These are phyloP conservation scores for Eretmochelys imbricata DNA, from an alignment of 2,113 vertebrate species.

Conservation along the genomic window DNA sequence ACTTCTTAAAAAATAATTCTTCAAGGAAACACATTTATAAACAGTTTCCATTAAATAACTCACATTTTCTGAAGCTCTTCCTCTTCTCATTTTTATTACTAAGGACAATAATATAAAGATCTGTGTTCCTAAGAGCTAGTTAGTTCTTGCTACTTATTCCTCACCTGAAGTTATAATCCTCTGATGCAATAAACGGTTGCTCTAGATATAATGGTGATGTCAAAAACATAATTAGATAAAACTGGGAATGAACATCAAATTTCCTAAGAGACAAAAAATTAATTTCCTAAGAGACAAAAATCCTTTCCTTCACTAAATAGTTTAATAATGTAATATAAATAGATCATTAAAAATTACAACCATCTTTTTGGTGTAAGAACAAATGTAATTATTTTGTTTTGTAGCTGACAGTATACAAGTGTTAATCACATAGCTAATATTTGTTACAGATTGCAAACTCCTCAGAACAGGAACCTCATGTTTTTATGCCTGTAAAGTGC, in stretches of 20 bases:
- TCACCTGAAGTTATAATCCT: neutral
- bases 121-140: neutral
- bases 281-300: neutral
- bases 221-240: conserved; percentile 3
- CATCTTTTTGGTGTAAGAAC: neutral
- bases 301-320: neutral
- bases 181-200: neutral
- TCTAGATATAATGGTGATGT: neutral
- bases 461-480: neutral
- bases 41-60: neutral
- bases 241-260: neutral
- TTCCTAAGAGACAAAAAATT: no score
- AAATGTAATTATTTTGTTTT: neutral
- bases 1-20: neutral
- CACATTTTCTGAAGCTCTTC: neutral
- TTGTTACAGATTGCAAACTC: accelerated
- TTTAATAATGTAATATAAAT: neutral
- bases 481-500: neutral
- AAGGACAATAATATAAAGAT: neutral
- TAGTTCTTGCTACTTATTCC: neutral
- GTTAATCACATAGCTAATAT: neutral
- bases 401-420: neutral
- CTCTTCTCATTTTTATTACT: neutral
- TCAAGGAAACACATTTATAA: neutral
- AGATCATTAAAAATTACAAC: neutral